These are phyloP conservation scores for Spilarctia lutea DNA, from an alignment of 2,888 invertebrate genomes.

Conservation along the genomic window DNA sequence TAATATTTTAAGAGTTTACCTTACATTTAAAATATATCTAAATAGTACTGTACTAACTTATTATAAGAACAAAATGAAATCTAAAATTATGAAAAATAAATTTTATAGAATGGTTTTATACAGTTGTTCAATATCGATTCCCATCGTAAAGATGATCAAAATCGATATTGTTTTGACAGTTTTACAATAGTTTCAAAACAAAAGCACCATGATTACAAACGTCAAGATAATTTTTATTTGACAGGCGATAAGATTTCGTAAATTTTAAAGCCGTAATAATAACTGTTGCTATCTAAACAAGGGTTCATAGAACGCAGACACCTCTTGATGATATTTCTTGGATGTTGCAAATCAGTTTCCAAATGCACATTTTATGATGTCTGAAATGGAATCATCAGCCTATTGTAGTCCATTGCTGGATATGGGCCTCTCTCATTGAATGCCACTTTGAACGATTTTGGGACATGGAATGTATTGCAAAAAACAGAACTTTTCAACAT, in stretches of 20 bases:
- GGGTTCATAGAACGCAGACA: not conserved
- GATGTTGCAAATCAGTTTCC: not conserved
- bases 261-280: not conserved
- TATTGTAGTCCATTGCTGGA: no score
- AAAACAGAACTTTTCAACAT: not conserved
- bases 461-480: not conserved
- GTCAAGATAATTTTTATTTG: slow-evolving; percentile 12
- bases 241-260: slow-evolving; percentile 9
- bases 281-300: not conserved
- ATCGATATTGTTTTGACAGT: not conserved
- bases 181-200: not conserved
- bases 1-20: no score
- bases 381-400: no score
- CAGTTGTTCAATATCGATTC: not conserved
- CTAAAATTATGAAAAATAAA: not conserved
- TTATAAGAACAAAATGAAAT: not conserved
- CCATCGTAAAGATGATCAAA: not conserved
- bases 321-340: not conserved
- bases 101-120: no score
- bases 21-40: no score
- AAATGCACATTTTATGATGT: no score
- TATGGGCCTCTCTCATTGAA: no score
- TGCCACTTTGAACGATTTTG: no score
- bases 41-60: no score
- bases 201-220: not conserved